These are phyloP conservation scores for Brachionus rotundiformis DNA, from an alignment of 1,140 invertebrate genomes.

Conservation along the genomic window DNA sequence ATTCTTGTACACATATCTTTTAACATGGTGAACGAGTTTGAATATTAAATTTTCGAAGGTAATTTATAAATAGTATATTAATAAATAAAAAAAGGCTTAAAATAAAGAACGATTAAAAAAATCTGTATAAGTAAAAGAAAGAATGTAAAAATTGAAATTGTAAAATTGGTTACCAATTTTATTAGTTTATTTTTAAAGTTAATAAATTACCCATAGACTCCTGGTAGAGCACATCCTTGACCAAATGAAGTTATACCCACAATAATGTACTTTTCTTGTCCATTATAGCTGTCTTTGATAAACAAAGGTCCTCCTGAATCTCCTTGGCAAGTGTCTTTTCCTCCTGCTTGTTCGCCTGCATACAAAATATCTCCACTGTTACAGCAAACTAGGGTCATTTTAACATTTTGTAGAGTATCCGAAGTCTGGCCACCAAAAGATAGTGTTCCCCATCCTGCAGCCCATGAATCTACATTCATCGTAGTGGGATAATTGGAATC, in stretches of 20 bases:
- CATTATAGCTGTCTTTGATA: slow-evolving; percentile 2
- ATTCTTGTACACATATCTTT: too few species aligned
- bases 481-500: background rate
- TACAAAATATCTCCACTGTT: background rate
- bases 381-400: background rate
- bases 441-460: background rate
- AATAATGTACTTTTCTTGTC: slow-evolving; percentile 3
- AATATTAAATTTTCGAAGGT: too few species aligned
- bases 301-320: slow-evolving; percentile 22
- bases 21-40: too few species aligned
- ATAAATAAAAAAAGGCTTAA: too few species aligned
- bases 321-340: slow-evolving; percentile 38
- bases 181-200: too few species aligned
- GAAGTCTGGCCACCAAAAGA: background rate
- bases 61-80: too few species aligned
- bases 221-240: background rate
- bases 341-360: background rate
- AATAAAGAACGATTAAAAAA: too few species aligned
- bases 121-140: too few species aligned
- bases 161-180: too few species aligned
- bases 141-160: too few species aligned
- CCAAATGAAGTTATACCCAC: slow-evolving; percentile 34
- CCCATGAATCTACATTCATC: background rate
- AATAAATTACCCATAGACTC: background rate
- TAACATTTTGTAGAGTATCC: background rate